Evolutionary conservation across 2,113 vertebrate genomes (phyloP).

Genomic region (Callospermophilus lateralis): DNA sequence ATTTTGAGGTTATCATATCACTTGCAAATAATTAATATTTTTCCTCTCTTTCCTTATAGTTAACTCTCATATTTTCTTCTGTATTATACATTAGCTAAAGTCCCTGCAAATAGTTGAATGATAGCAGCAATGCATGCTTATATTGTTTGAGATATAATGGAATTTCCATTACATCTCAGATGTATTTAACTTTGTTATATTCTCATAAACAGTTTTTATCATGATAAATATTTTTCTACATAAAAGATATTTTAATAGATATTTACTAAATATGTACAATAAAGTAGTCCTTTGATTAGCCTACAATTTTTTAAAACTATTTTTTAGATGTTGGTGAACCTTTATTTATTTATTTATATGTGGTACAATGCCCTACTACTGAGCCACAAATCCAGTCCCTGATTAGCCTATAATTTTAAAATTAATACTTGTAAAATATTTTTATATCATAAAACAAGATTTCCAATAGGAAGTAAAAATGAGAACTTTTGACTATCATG

Average conservation of each 20-base stretch:
- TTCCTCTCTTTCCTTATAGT: too few species aligned
- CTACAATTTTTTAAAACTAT: too few species aligned
- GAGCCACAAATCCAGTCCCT: background rate
- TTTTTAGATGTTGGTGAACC: too few species aligned
- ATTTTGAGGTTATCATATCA: too few species aligned
- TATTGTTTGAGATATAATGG: background rate
- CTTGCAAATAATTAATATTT: too few species aligned
- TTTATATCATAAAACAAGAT: background rate
- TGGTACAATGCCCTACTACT: too few species aligned
- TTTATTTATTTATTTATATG: too few species aligned
- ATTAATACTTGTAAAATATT: background rate
- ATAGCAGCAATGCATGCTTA: background rate
- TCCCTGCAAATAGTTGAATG: background rate
- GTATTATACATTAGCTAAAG: background rate
- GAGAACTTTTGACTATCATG: background rate
- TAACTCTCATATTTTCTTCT: background rate
- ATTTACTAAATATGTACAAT: background rate
- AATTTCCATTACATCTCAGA: background rate
- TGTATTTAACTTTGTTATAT: background rate
- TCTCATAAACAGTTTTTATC: background rate
- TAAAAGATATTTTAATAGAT: background rate
- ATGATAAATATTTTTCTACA: background rate
- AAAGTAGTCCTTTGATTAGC: background rate
- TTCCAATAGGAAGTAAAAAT: conserved; percentile 5
- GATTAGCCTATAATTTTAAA: background rate